Conservation (phyloP, 2,113 vertebrate species). For the Syngnathus scovelli region DNA sequence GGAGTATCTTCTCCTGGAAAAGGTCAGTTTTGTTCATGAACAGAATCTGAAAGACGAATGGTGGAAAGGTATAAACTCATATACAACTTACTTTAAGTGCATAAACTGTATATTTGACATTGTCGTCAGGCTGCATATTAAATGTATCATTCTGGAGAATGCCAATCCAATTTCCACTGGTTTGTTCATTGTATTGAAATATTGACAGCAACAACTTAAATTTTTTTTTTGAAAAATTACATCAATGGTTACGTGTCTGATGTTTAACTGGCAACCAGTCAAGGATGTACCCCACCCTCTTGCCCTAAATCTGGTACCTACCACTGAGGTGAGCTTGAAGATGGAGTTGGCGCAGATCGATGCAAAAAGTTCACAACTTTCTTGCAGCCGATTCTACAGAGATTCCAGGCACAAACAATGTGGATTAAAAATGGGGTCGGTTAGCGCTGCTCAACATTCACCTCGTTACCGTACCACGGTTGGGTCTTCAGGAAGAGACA, state of each 20-base stretch:
- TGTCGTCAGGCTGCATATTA: neutral
- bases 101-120: neutral
- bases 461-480: slow-evolving; percentile 40
- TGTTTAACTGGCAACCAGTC: too few relatives aligned
- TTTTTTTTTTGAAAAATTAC: too few relatives aligned
- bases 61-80: neutral
- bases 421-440: too few relatives aligned
- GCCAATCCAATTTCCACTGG: too few relatives aligned
- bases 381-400: slow-evolving; percentile 62
- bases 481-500: slow-evolving; percentile 37
- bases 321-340: slow-evolving; percentile 60
- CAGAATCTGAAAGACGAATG: slow-evolving; percentile 58
- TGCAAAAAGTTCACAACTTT: slow-evolving; percentile 65
- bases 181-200: too few relatives aligned
- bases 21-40: slow-evolving; percentile 74
- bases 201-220: too few relatives aligned
- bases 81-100: neutral
- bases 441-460: neutral
- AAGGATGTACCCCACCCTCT: too few relatives aligned
- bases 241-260: too few relatives aligned
- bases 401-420: neutral
- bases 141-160: too few relatives aligned
- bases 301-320: slow-evolving; percentile 28
- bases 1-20: slow-evolving; percentile 67
- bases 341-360: slow-evolving; percentile 57